Conservation (phyloP, 2,888 invertebrate species). For the Meiosimyza platycephala region DNA sequence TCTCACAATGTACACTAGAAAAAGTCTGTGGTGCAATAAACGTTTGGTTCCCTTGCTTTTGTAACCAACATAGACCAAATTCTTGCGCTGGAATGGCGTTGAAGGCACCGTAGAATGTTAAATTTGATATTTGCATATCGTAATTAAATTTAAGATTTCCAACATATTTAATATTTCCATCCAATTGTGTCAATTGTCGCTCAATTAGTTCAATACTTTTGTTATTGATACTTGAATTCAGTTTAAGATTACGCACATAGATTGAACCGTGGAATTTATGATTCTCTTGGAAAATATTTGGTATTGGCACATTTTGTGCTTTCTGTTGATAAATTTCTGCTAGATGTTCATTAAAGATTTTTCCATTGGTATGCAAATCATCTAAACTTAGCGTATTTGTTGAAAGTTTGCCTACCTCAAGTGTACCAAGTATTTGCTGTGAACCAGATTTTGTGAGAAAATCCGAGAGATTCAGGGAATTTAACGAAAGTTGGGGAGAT, state of each 20-base stretch:
- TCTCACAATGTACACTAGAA: slow-evolving; percentile 45
- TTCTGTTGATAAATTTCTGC: slow-evolving; percentile 50
- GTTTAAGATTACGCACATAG: slow-evolving; percentile 63
- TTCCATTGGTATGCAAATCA: slow-evolving; percentile 54
- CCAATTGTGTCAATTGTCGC: slow-evolving; percentile 54
- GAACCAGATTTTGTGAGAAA: slow-evolving; percentile 49
- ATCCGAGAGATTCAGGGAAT: slow-evolving; percentile 35
- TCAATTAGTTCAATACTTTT: slow-evolving; percentile 52
- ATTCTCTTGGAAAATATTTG: slow-evolving; percentile 47
- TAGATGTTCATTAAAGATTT: slow-evolving; percentile 49
- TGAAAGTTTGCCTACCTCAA: slow-evolving; percentile 50
- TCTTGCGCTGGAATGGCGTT: slow-evolving; percentile 65
- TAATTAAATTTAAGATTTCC: slow-evolving; percentile 58
- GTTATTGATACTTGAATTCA: slow-evolving; percentile 57
- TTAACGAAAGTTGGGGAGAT: slow-evolving; percentile 28
- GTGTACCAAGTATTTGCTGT: slow-evolving; percentile 49
- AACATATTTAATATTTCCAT: slow-evolving; percentile 60
- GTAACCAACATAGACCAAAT: slow-evolving; percentile 67
- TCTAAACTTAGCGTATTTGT: slow-evolving; percentile 44
- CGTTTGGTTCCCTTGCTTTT: slow-evolving; percentile 59
- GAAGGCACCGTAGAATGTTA: slow-evolving; percentile 64
- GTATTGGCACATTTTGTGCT: slow-evolving; percentile 42
- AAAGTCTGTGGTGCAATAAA: slow-evolving; percentile 60
- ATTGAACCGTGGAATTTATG: slow-evolving; percentile 56
- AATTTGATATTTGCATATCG: slow-evolving; percentile 60